Evolutionary conservation across 2,113 vertebrate genomes (phyloP), one percentile per base, ranked within the genome.

Genomic region (Peromyscus polionotus): DNA sequence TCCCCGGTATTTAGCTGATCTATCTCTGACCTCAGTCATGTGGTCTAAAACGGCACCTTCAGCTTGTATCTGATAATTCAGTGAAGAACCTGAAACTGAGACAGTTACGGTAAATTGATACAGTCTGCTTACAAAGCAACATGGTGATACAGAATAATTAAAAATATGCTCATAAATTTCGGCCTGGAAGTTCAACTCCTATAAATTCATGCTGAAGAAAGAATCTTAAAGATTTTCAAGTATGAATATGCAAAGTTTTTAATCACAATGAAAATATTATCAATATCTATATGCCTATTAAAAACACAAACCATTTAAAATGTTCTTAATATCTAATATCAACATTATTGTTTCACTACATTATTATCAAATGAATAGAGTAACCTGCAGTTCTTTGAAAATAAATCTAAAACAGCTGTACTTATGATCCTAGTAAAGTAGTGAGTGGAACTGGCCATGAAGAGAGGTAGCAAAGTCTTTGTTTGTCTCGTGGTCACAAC

Each of bases 51-150:
- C 22, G 73, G 57, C 20, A 95, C 67, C 36, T 92, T 85, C 22
- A 93, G 51, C n/a, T 95, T n/a, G 24, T 54, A 77, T 28, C n/a
- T 67, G 33, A 26, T 68, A 92, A 90, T 91, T 95, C 19, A 93
- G 16, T 81, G 45, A 90, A 94, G 70, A 96, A 95, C 90, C 85
- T 92, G n/a, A 88, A 90, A 91, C 67, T 68, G 65, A 86, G 28
- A 45, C 89, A 91, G 48, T 65, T 89, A 76, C 17, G 24, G 26
- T 54, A 76, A 92, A 24, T 33, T 76, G 12, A 13, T 76, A 42
- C 4, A 42, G 57, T 65, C 88, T 95, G 33, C 75, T 91, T 57
- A 54, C 88, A 97, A 94, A 72, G 28, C 3, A 73, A 31, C 7
- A 54, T 42, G 10, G 6, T 72, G 22, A 45, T 79, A 8, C 33